These are phyloP conservation scores for Motacilla tschutschensis DNA, from an alignment of 2,113 vertebrate genomes.

Conservation along the genomic window DNA sequence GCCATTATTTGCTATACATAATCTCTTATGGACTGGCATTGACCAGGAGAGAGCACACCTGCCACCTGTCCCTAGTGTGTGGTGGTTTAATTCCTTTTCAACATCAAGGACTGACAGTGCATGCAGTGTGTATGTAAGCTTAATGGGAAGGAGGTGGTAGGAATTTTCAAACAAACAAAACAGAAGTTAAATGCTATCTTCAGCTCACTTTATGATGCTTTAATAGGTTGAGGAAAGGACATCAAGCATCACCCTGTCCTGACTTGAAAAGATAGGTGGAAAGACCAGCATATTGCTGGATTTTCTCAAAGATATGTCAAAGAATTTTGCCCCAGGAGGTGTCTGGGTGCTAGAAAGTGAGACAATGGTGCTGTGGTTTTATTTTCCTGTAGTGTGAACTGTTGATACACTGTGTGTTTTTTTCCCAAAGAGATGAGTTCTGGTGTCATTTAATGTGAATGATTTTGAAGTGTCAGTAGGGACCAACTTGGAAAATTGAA, in stretches of 20 bases:
- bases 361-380: not conserved
- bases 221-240: not conserved
- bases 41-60: not conserved
- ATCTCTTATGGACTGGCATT: not conserved
- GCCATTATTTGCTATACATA: not conserved
- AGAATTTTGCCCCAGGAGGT: not conserved
- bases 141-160: not conserved
- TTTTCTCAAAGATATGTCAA: not conserved
- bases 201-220: not conserved
- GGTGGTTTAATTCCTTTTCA: not conserved
- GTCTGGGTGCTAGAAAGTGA: not conserved
- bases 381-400: not conserved
- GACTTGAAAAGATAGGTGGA: not conserved
- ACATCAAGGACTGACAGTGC: not conserved
- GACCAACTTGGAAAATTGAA: not conserved
- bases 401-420: not conserved
- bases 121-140: not conserved
- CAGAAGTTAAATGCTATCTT: not conserved
- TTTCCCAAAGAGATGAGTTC: not conserved
- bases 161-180: not conserved
- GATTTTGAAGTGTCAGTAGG: not conserved
- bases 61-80: not conserved
- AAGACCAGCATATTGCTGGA: not conserved
- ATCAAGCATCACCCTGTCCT: not conserved
- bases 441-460: not conserved